Evolutionary conservation across 1,140 invertebrate species (phyloP).

Genomic region (Aphelinus atriplicis): DNA sequence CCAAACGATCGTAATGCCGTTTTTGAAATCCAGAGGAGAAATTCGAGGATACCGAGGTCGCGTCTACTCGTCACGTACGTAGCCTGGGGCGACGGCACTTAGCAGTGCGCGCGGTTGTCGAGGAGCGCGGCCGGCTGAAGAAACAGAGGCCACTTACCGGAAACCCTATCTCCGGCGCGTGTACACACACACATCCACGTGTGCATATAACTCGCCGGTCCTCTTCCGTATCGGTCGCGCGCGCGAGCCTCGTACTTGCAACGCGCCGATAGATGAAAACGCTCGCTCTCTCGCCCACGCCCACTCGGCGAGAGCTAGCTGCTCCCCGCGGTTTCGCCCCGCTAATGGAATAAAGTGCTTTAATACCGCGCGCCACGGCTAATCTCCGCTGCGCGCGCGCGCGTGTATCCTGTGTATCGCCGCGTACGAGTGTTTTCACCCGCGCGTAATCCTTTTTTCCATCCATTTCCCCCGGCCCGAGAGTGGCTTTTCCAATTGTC

Average conservation of each 20-base stretch:
- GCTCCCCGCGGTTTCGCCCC: slow-evolving; percentile 8
- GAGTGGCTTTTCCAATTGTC: no score
- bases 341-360: slow-evolving; percentile 40
- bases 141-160: no score
- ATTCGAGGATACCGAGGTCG: no score
- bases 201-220: background rate
- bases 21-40: no score
- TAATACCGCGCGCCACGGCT: background rate
- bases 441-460: background rate
- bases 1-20: no score
- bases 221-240: background rate
- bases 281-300: slow-evolving; percentile 2
- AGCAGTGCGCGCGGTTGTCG: no score
- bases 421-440: background rate
- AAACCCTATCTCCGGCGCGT: no score
- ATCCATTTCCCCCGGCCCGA: background rate
- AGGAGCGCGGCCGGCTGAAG: no score
- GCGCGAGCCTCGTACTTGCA: background rate
- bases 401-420: background rate
- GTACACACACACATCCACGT: background rate
- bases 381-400: background rate
- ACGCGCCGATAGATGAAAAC: slow-evolving; percentile 7
- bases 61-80: no score
- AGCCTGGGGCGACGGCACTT: no score
- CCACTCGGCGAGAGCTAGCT: background rate